A percentile compares a stretch with the other conserved stretches of the same genome.
These are phyloP conservation scores for Drosophila borborema DNA, from an alignment of 2,888 invertebrate species.

Conservation along the genomic window DNA sequence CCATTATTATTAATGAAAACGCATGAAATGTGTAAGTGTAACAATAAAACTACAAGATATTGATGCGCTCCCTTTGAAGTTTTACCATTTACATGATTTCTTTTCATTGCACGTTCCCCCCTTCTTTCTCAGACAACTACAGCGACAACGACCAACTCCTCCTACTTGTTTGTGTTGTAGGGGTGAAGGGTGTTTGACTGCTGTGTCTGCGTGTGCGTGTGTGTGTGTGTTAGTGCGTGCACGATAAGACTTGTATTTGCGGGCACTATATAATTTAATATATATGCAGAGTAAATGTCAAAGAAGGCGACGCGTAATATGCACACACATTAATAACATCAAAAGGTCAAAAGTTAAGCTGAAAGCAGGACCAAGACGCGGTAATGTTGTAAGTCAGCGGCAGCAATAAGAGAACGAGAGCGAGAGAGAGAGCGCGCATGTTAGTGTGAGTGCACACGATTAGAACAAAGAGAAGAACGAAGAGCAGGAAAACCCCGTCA, in stretches of 20 bases:
- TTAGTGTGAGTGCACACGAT: conserved; percentile 47
- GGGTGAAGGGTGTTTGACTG: conserved; percentile 65
- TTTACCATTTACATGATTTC: conserved; percentile 57
- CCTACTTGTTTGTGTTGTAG: conserved; percentile 70
- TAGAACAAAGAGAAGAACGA: conserved; percentile 65
- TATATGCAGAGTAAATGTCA: conserved; percentile 54
- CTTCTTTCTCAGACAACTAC: conserved; percentile 46
- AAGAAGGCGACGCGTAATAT: conserved; percentile 55
- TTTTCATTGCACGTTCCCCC: conserved; percentile 37
- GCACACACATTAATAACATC: conserved; percentile 67
- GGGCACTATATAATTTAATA: conserved; percentile 53
- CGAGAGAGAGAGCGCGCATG: conserved; percentile 3
- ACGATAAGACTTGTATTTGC: conserved; percentile 67
- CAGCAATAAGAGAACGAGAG: conserved; percentile 8
- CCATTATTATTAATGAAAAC: conserved; percentile 71
- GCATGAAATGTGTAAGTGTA: conserved; percentile 69
- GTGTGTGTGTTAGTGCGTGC: conserved; percentile 46
- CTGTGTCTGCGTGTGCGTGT: conserved; percentile 18
- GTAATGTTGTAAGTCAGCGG: conserved; percentile 37
- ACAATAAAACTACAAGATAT: conserved; percentile 36
- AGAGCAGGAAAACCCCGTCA: conserved; percentile 42
- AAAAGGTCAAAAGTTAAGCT: conserved; percentile 73
- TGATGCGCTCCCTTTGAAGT: conserved; percentile 51
- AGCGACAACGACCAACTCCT: conserved; percentile 61
- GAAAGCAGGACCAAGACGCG: conserved; percentile 52